These are phyloP conservation scores for Sternarchorhynchus goeldii DNA, from an alignment of 2,797 vertebrate genomes.

Conservation along the genomic window DNA sequence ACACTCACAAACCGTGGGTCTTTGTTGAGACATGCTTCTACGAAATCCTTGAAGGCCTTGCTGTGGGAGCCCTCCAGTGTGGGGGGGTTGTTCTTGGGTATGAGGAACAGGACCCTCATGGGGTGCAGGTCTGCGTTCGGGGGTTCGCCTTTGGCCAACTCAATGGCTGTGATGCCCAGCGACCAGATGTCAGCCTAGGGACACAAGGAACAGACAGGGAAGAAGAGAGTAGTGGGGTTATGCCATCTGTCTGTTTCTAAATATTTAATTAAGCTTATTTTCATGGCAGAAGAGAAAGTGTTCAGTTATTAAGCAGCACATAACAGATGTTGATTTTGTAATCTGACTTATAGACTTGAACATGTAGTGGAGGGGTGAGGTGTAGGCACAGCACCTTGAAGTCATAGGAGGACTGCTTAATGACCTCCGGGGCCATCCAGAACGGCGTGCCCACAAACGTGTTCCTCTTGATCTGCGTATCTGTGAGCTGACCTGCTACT, in stretches of 20 bases:
- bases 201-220: neutral
- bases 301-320: conserved; percentile 2
- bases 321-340: conserved; percentile 42
- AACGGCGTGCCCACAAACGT: conserved; percentile 83
- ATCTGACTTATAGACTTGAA: conserved; percentile 27
- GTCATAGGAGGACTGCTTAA: conserved; percentile 88
- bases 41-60: conserved; percentile 88
- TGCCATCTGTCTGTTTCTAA: conserved; percentile 48
- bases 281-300: conserved; percentile 32
- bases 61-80: conserved; percentile 84
- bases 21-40: conserved; percentile 88
- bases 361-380: neutral
- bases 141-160: conserved; percentile 86
- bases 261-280: conserved; percentile 49
- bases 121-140: conserved; percentile 87
- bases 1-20: conserved; percentile 86
- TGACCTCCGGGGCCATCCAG: conserved; percentile 91
- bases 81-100: conserved; percentile 87
- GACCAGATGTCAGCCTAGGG: conserved; percentile 88
- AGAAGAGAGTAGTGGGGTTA: neutral
- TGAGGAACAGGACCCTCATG: conserved; percentile 87
- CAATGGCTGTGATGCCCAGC: conserved; percentile 86
- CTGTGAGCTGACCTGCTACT: too few relatives aligned
- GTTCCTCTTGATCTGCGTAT: too few relatives aligned
- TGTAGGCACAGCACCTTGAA: conserved; percentile 78